A percentile compares a stretch with the other conserved stretches of the same genome.
Conservation (phyloP, 2,113 vertebrate species). For the Eulacestoma nigropectus region DNA sequence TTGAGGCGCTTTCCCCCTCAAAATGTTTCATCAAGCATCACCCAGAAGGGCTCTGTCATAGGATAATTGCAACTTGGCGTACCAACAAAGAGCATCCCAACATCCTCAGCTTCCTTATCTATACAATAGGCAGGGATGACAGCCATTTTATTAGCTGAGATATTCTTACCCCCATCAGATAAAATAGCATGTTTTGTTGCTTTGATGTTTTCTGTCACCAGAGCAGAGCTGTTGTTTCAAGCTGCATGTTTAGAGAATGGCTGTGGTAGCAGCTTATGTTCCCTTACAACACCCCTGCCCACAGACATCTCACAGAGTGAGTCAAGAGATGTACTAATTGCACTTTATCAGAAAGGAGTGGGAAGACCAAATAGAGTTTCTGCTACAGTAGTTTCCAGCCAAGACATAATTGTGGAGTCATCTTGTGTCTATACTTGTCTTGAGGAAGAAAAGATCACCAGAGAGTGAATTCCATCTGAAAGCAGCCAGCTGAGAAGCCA, state of each 20-base stretch:
- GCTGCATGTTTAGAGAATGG: neutral
- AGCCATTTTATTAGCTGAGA: constrained; percentile 69
- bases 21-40: constrained; percentile 62
- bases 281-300: neutral
- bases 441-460: neutral
- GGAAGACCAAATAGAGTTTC: neutral
- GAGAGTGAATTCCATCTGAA: neutral
- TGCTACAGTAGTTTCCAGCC: neutral
- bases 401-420: neutral
- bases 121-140: constrained; percentile 37
- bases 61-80: constrained; percentile 55
- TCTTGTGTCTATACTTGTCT: neutral
- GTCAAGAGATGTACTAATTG: neutral
- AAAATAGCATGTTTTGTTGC: constrained; percentile 39
- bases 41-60: constrained; percentile 38
- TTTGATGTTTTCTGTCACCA: constrained; percentile 55
- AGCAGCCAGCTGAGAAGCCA: neutral
- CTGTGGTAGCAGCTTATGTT: neutral
- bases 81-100: constrained; percentile 47
- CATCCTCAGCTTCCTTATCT: constrained; percentile 48
- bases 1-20: constrained; percentile 1
- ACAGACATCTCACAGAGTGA: neutral
- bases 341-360: neutral
- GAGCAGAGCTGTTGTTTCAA: constrained; percentile 19
- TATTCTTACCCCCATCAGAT: constrained; percentile 66